Percentiles rank a stretch among this genome's conserved stretches.
phyloP scores from a whole-genome alignment of 2,113 vertebrate species.

The Strigops habroptila region DNA sequence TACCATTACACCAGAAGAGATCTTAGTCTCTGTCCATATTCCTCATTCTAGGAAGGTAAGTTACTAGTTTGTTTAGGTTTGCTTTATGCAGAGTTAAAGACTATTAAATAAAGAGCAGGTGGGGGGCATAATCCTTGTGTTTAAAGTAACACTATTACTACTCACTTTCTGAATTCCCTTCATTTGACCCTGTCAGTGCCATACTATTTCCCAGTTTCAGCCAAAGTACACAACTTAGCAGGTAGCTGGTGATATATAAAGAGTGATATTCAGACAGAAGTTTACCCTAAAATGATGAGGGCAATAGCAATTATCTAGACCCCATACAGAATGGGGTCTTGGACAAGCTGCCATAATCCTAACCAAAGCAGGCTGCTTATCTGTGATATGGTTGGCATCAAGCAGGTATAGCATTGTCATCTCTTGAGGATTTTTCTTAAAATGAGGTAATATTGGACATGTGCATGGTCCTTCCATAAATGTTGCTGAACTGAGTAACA shows the following conservation, averaged over 20 bases:
- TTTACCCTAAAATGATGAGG: not conserved
- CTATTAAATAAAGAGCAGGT: not conserved
- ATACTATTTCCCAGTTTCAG: not conserved
- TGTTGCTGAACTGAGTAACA: not conserved
- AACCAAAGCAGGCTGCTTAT: not conserved
- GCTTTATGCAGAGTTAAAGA: not conserved
- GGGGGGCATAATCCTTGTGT: not conserved
- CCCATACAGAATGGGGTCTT: not conserved
- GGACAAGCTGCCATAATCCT: not conserved
- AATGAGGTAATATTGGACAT: not conserved
- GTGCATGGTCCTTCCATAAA: not conserved
- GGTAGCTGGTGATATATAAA: not conserved
- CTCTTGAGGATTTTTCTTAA: not conserved
- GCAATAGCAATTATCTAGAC: not conserved
- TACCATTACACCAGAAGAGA: constrained; percentile 77
- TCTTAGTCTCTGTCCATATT: constrained; percentile 82
- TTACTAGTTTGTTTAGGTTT: not conserved
- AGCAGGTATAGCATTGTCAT: not conserved
- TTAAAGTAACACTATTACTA: not conserved
- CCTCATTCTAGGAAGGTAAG: constrained; percentile 81
- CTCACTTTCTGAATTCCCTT: not conserved
- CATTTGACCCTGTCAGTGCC: not conserved
- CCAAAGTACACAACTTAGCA: not conserved
- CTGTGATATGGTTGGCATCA: not conserved
- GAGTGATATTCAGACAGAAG: not conserved